These are phyloP conservation scores for Ennomos erosarius DNA, from an alignment of 2,888 invertebrate species.

Conservation along the genomic window DNA sequence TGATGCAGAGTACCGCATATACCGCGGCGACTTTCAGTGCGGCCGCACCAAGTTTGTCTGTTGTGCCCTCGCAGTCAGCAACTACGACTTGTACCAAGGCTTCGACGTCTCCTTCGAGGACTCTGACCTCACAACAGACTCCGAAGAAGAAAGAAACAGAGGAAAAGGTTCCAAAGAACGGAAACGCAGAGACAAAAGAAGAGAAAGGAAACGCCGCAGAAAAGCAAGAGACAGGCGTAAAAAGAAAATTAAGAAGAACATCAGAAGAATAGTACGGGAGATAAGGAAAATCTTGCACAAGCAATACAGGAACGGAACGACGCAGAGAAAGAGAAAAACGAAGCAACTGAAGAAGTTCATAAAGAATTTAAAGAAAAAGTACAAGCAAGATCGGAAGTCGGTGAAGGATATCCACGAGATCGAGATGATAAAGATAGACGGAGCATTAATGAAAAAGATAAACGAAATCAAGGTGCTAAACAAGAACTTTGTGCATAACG, in stretches of 20 bases:
- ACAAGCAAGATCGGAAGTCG: slow-evolving; percentile 61
- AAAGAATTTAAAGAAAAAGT: slow-evolving; percentile 63
- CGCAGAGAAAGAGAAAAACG: slow-evolving; percentile 61
- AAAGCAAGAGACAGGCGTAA: slow-evolving; percentile 56
- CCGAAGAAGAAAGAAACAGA: slow-evolving; percentile 52
- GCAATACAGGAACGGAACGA: slow-evolving; percentile 62
- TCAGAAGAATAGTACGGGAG: slow-evolving; percentile 60
- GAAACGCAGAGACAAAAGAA: slow-evolving; percentile 32
- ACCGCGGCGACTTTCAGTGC: slow-evolving; percentile 70
- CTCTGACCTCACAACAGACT: slow-evolving; percentile 59
- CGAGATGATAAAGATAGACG: slow-evolving; percentile 62
- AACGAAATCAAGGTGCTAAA: slow-evolving; percentile 58
- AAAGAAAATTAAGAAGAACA: slow-evolving; percentile 60
- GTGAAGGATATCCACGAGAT: slow-evolving; percentile 64
- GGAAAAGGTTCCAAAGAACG: slow-evolving; percentile 46
- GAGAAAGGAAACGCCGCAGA: slow-evolving; percentile 47
- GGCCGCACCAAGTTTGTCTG: slow-evolving; percentile 70
- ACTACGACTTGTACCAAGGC: slow-evolving; percentile 71
- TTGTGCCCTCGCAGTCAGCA: slow-evolving; percentile 63
- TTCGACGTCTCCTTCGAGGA: slow-evolving; percentile 69
- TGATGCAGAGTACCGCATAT: slow-evolving; percentile 69
- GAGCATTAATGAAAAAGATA: slow-evolving; percentile 49
- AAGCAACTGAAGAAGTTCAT: slow-evolving; percentile 69
- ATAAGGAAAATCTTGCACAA: slow-evolving; percentile 63
- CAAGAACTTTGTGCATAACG: slow-evolving; percentile 56